Conservation (phyloP, 2,797 vertebrate genomes). For the Arrhamphus sclerolepis region DNA sequence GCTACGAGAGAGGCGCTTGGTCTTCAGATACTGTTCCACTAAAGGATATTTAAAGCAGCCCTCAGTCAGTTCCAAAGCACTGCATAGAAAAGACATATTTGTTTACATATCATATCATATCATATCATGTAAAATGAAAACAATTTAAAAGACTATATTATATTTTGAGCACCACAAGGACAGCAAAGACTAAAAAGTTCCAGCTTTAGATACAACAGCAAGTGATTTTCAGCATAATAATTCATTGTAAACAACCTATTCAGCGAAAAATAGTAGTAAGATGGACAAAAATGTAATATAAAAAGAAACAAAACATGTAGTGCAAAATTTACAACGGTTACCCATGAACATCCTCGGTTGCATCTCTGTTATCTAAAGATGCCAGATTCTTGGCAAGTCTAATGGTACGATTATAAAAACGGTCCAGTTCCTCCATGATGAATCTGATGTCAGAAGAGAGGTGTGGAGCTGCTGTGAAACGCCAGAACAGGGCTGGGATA, state of each 20-base stretch:
- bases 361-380: conserved; percentile 62
- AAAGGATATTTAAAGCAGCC: conserved; percentile 92
- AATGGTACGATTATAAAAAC: conserved; percentile 92
- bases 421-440: conserved; percentile 97
- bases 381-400: conserved; percentile 85
- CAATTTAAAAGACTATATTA: no score
- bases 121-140: no score
- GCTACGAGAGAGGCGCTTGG: conserved; percentile 82
- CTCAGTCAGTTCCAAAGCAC: conserved; percentile 88
- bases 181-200: not conserved
- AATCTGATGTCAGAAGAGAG: conserved; percentile 94
- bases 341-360: conserved; percentile 61
- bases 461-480: conserved; percentile 89
- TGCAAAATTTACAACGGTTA: conserved; percentile 27
- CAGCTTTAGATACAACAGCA: not conserved
- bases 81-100: conserved; percentile 39
- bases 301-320: not conserved
- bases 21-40: conserved; percentile 95
- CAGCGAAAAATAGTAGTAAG: not conserved
- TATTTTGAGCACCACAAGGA: not conserved
- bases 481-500: conserved; percentile 90
- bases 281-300: not conserved
- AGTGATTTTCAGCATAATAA: not conserved
- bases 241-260: not conserved
- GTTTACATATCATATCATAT: no score